Conservation (phyloP, 2,797 vertebrate genomes). For the Argya squamiceps region DNA sequence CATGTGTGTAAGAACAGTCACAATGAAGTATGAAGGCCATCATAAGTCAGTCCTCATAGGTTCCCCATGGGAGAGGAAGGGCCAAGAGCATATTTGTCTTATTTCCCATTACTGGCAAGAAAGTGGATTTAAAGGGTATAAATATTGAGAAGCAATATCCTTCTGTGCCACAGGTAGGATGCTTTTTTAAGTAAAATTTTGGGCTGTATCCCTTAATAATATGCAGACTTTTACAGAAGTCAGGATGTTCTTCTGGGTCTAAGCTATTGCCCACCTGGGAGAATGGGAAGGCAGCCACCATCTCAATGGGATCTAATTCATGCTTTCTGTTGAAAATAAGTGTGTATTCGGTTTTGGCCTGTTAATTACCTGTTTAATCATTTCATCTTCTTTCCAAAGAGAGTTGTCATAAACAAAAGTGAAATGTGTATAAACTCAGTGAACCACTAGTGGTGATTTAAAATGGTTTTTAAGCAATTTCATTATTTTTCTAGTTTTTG, state of each 20-base stretch:
- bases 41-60: background rate
- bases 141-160: background rate
- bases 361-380: background rate
- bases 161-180: background rate
- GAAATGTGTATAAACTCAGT: background rate
- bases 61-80: background rate
- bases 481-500: background rate
- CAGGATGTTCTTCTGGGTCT: background rate
- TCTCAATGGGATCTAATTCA: background rate
- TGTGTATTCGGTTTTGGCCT: accelerated
- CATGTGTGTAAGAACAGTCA: background rate
- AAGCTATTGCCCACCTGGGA: background rate
- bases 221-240: background rate
- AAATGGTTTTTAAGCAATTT: background rate
- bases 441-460: background rate
- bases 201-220: background rate
- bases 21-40: background rate
- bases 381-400: background rate
- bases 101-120: background rate
- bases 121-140: background rate
- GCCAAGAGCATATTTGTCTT: background rate
- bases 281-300: accelerated
- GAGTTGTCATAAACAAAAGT: background rate
- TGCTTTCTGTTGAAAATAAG: background rate
- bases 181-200: background rate